Base-by-base conservation (phyloP, 2,888 invertebrate species). In the Graphium colonna region DNA sequence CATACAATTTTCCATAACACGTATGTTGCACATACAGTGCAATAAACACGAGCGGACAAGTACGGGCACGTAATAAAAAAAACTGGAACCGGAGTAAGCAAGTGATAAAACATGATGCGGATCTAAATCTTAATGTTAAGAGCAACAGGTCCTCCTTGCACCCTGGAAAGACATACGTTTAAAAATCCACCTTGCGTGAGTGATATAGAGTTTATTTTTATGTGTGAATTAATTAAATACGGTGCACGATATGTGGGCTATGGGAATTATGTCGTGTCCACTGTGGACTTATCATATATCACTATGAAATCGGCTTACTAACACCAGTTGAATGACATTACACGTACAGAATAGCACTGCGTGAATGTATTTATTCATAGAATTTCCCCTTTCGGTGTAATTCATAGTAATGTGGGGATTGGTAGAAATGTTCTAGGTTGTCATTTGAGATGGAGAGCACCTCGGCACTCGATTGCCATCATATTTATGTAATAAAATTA, bases 71-170 rank as follows among this genome's bases (percentile, higher is more conserved):
- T 10, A 7, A 12, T 17, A 16, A 43, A 42, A 43, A 28, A 44
- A 48, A 44, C 9, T 26, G 43, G 28, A 44, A 48, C 28, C 43
- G 31, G 31, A 43, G 43, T 10, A 13, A 28, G 18, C 38, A 13
- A 18, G 17, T 18, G 43, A 31, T 28, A 15, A 44, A 41, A 48
- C 17, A 53, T 53, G 39, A 48, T 44, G 43, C 43, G 44, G 43
- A 48, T 48, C 39, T 53, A 49, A 53, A 49, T 49, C 49, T 46
- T 43, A 40, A 53, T 49, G 49, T 49, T 43, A 18, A 31, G 18
- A 38, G 18, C 40, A 49, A 44, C 48, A 49, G 49, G 49, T 49
- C 39, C 16, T 26, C 12, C 12, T 9, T 15, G 26, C 31, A 28
- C 15, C 18, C 39, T 12, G 8, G 10, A 3, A 7, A 38, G 28